Evolutionary conservation across 2,113 vertebrate species (phyloP).

Genomic region (Melanotaenia duboulayi): DNA sequence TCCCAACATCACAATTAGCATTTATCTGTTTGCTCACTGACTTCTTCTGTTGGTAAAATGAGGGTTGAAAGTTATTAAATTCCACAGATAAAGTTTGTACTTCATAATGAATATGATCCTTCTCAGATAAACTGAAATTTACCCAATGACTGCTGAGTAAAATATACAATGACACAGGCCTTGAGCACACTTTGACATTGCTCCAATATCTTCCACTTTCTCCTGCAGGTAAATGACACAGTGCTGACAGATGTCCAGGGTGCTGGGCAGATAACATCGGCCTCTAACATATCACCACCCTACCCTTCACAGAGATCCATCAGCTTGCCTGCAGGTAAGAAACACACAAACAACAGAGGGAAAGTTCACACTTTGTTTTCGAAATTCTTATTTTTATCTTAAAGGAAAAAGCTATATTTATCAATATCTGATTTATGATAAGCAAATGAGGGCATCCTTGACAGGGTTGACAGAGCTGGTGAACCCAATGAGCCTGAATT

Average conservation of each 20-base stretch:
- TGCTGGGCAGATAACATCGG: constrained; percentile 58
- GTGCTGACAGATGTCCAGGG: constrained; percentile 74
- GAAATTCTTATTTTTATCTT: no score
- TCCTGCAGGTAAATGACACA: constrained; percentile 77
- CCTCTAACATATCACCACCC: constrained; percentile 78
- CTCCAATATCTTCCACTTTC: constrained; percentile 9
- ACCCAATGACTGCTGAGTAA: not conserved
- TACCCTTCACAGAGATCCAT: constrained; percentile 81
- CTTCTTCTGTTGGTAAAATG: constrained; percentile 6
- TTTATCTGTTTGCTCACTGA: constrained; percentile 29
- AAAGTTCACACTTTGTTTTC: not conserved
- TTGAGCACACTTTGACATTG: not conserved
- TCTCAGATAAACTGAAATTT: not conserved
- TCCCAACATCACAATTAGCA: constrained; percentile 20
- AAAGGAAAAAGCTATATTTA: not conserved
- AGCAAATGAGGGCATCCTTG: not conserved
- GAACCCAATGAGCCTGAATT: no score
- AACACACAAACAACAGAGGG: not conserved
- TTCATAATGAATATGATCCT: constrained; percentile 11
- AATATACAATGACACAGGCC: not conserved
- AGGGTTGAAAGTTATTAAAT: constrained; percentile 25
- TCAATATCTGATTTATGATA: not conserved
- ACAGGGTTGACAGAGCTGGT: no score
- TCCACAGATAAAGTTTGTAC: constrained; percentile 9
- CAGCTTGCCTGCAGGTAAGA: constrained; percentile 80